Evolutionary conservation across 2,113 vertebrate genomes (phyloP).

Genomic region (Clarias batrachus): DNA sequence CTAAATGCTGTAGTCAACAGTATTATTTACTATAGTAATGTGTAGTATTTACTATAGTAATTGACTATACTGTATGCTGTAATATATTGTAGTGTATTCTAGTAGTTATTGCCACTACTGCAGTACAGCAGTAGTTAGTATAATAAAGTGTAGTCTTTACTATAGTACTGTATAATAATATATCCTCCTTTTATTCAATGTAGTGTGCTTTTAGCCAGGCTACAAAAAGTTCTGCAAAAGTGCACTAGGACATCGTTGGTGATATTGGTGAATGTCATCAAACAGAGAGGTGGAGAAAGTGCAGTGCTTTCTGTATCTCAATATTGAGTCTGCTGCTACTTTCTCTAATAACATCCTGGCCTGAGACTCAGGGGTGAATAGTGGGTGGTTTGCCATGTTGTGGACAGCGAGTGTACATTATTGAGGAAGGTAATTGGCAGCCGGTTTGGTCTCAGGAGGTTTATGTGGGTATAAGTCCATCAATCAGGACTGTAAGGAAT

Average conservation of each 20-base stretch:
- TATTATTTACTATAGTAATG: too few relatives aligned
- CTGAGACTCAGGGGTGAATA: constrained; percentile 55
- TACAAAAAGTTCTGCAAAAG: not conserved
- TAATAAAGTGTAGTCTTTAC: too few relatives aligned
- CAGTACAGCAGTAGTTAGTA: too few relatives aligned
- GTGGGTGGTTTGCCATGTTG: constrained; percentile 58
- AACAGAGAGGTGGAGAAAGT: constrained; percentile 24
- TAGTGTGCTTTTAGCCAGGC: not conserved
- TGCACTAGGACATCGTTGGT: not conserved
- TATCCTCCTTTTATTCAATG: too few relatives aligned
- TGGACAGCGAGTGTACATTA: constrained; percentile 66
- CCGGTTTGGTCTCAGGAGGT: constrained; percentile 68
- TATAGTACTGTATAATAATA: too few relatives aligned
- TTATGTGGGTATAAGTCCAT: constrained; percentile 64
- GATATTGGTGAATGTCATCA: not conserved
- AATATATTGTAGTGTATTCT: too few relatives aligned
- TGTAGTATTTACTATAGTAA: too few relatives aligned
- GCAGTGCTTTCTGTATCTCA: constrained; percentile 13
- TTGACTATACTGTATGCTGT: too few relatives aligned
- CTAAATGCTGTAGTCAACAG: too few relatives aligned
- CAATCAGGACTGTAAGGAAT: constrained; percentile 64
- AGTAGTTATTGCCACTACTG: too few relatives aligned
- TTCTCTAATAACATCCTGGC: constrained; percentile 55
- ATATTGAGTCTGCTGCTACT: constrained; percentile 29
- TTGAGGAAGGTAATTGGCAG: constrained; percentile 74